Evolutionary conservation across 2,113 vertebrate species (phyloP), one percentile per base, ranked within the genome.

Genomic region (Hippopotamus amphibius): DNA sequence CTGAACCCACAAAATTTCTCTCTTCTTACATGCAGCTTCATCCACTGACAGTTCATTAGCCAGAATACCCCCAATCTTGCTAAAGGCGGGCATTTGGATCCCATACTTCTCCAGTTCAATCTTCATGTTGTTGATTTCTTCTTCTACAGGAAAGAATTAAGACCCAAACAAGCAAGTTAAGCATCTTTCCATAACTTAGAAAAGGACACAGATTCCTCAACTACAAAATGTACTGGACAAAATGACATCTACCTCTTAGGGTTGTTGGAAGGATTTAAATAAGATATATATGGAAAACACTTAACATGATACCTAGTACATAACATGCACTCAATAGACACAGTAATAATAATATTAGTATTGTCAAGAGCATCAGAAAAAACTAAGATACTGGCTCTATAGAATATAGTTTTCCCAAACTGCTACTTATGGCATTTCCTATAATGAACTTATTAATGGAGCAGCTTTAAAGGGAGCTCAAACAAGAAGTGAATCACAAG

Each of bases 31-130:
- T 96, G 99, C 99, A 5, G 99, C 99, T 98, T 99, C 99, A 50
- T 99, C 99, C 98, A 99, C 99, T 0, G 99, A 99, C 13, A 99
- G 99, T 76, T 99, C 99, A 68, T 99, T 99, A 59, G 99, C 99
- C 98, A 99, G 98, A 97, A 99, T 99, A 59, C 99, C 99, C n/a
- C 99, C 99, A 16, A 99, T 99, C 98, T 99, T 99, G 98, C 99
- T 99, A 98, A 99, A 99, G 90, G 99, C 99, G 3, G 99, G 99
- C 99, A 99, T 99, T 98, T 99, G 99, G 98, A 99, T 99, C n/a
- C 99, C 99, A 16, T 99, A 99, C 97, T 99, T 99, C 94, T 99
- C 99, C 97, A 99, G 98, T 97, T 99, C 99, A 9, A 98, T 99
- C 98, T 99, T 99, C 99, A 99, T 99, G 98, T 99, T 99, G 98